Evolutionary conservation across 2,888 invertebrate genomes (phyloP).

Genomic region (Lottia gigantea): DNA sequence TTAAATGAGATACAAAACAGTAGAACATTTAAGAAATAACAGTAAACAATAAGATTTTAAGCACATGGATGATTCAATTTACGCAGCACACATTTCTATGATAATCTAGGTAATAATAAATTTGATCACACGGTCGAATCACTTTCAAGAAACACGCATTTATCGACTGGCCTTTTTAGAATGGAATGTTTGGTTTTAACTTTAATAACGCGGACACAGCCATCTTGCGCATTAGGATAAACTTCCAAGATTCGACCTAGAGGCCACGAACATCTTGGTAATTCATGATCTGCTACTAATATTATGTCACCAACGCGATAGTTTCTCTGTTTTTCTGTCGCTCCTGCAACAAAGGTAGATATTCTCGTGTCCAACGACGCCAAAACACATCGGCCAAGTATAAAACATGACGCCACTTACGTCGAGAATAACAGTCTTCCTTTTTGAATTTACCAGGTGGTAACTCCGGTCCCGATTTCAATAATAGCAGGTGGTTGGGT

Average conservation of each 20-base stretch:
- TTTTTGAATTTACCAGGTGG: slow-evolving; percentile 29
- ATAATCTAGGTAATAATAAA: no score
- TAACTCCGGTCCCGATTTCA: slow-evolving; percentile 7
- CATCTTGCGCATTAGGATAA: background rate
- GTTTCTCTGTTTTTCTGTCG: slow-evolving; percentile 15
- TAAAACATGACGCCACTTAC: slow-evolving; percentile 10
- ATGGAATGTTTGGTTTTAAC: background rate
- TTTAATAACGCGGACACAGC: slow-evolving; percentile 4
- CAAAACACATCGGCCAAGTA: slow-evolving; percentile 29
- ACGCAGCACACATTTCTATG: no score
- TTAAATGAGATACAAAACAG: no score
- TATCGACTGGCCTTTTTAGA: slow-evolving; percentile 8
- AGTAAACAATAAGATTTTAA: no score
- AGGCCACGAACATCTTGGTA: background rate
- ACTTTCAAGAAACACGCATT: no score
- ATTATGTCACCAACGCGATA: slow-evolving; percentile 5
- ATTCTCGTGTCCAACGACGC: slow-evolving; percentile 23
- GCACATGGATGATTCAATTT: no score
- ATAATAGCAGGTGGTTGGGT: slow-evolving; percentile 26
- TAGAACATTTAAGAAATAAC: no score
- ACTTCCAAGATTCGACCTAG: no score
- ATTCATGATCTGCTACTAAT: background rate
- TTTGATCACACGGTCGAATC: no score
- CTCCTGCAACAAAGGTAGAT: slow-evolving; percentile 20
- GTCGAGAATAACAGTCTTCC: slow-evolving; percentile 22